Evolutionary conservation across 2,797 vertebrate species (phyloP).

Genomic region (Enteromius treurensis): DNA sequence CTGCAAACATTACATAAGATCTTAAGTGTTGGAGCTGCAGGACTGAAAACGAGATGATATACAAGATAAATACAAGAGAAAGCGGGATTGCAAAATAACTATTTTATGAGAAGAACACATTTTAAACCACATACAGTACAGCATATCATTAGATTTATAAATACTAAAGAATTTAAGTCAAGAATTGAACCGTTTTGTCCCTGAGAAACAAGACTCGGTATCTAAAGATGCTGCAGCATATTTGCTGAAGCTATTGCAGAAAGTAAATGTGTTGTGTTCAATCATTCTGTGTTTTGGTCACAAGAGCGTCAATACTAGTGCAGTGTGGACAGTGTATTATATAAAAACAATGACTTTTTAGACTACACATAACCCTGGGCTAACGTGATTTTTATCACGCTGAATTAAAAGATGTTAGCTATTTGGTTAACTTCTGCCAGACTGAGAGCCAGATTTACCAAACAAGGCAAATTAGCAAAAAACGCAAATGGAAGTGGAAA

Average conservation of each 20-base stretch:
- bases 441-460: neutral
- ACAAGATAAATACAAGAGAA: constrained; percentile 34
- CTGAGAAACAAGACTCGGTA: constrained; percentile 8
- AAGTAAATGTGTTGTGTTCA: constrained; percentile 13
- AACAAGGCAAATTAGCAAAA: neutral
- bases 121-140: neutral
- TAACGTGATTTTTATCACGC: neutral
- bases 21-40: constrained; percentile 64
- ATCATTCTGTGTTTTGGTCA: constrained; percentile 21
- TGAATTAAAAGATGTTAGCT: neutral
- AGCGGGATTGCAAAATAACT: constrained; percentile 21
- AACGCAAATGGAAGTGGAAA: neutral
- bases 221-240: constrained; percentile 1
- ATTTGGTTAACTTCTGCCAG: neutral
- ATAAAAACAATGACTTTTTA: neutral
- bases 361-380: neutral
- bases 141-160: neutral
- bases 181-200: neutral
- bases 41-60: constrained; percentile 10
- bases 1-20: constrained; percentile 74
- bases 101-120: constrained; percentile 49
- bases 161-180: constrained; percentile 28
- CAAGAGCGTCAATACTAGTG: neutral
- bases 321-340: neutral
- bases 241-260: neutral